phyloP scores from a whole-genome alignment of 2,113 vertebrate species.

The Grallaria varia region DNA sequence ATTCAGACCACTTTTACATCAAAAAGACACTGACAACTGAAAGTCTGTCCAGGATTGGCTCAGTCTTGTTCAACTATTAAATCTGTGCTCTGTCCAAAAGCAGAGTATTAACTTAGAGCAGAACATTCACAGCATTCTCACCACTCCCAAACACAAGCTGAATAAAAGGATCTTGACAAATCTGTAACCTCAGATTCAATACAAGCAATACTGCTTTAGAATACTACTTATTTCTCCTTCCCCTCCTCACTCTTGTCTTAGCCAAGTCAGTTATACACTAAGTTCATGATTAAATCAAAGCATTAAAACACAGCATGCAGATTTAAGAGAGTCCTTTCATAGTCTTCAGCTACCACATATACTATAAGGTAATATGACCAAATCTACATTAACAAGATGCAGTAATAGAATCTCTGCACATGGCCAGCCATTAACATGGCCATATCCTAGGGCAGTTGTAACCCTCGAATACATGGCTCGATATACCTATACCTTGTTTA shows the following conservation, averaged over 20 bases:
- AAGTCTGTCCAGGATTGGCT: neutral
- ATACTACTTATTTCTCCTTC: neutral
- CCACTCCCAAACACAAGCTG: neutral
- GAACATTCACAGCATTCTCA: neutral
- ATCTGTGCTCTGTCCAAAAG: neutral
- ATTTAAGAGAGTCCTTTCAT: neutral
- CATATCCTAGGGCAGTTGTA: neutral
- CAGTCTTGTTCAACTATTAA: neutral
- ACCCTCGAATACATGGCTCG: accelerated
- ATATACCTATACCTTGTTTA: accelerated
- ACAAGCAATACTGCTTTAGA: neutral
- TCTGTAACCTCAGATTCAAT: neutral
- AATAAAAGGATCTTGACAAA: neutral
- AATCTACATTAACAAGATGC: neutral
- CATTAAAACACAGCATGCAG: neutral
- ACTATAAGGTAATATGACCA: accelerated
- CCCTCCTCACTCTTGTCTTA: neutral
- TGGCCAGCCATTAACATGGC: neutral
- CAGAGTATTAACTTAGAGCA: neutral
- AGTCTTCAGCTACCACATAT: neutral
- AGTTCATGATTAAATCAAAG: neutral
- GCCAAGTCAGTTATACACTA: neutral
- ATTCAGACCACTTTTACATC: neutral
- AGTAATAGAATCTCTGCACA: neutral
- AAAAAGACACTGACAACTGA: neutral